Evolutionary conservation across 2,888 invertebrate species (phyloP).

Genomic region (Drosophila ustulata): DNA sequence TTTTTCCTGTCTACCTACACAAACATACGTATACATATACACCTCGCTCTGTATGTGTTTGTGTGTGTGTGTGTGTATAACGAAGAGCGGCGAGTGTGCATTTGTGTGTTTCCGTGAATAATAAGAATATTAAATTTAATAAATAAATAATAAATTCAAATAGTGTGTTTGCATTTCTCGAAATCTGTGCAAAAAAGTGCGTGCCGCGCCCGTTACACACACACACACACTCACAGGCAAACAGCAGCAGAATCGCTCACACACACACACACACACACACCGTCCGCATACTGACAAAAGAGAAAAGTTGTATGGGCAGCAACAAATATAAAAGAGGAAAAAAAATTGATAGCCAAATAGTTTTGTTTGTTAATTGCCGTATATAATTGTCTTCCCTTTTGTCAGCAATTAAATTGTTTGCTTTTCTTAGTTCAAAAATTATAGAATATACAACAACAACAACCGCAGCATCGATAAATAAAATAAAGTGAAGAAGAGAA

Average conservation of each 20-base stretch:
- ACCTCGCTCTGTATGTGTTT: conserved; percentile 43
- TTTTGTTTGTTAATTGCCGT: conserved; percentile 57
- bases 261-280: conserved; percentile 16
- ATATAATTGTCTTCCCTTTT: conserved; percentile 39
- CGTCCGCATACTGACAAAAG: conserved; percentile 58
- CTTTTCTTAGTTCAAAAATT: conserved; percentile 20
- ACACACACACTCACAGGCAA: conserved; percentile 37
- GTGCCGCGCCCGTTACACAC: conserved; percentile 74
- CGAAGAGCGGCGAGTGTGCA: conserved; percentile 35
- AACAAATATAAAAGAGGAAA: conserved; percentile 52
- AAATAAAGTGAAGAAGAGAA: conserved; percentile 33
- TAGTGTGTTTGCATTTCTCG: conserved; percentile 36
- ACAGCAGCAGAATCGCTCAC: conserved; percentile 35
- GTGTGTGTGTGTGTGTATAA: conserved; percentile 39
- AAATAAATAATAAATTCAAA: conserved; percentile 31
- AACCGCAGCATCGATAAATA: conserved; percentile 28
- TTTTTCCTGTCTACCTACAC: conserved; percentile 79
- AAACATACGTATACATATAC: conserved; percentile 60
- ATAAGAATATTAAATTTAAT: conserved; percentile 43
- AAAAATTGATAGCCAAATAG: conserved; percentile 61
- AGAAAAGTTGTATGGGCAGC: conserved; percentile 73
- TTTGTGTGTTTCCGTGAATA: conserved; percentile 37
- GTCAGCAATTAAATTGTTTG: conserved; percentile 38
- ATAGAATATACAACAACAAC: conserved; percentile 29
- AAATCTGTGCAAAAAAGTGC: conserved; percentile 62